Base-by-base conservation (phyloP, 2,888 invertebrate genomes). In the Drosophila eohydei region DNA sequence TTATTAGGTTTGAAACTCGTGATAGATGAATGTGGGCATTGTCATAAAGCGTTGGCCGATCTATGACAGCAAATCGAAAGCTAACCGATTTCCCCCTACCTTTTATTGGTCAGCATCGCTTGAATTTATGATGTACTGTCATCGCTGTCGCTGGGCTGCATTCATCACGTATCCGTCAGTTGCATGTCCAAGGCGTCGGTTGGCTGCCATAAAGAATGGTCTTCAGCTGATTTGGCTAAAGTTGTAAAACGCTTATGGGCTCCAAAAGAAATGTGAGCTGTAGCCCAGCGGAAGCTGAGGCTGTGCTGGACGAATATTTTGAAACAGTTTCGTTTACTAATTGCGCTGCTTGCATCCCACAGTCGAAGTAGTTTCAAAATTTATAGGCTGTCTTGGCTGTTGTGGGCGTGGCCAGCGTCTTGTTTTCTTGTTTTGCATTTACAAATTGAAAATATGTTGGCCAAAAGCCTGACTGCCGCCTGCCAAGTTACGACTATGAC, bases 401-500 rank as follows among this genome's bases (percentile, higher is more conserved):
- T 59, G 79, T 62, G 73, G 89, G 84, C 83, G 87, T 81, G 80
- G 74, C 72, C 68, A 74, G 60, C 66, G 70, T 87, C 88, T 85
- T 89, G 89, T 85, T 85, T 87, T 87, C 88, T 85, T 89, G 89
- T 85, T 85, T 87, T 89, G 89, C 84, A 84, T 89, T 84, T 89
- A 74, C 84, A 73, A 87, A 84, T 87, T 84, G 89, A 83, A 84
- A 87, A 83, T 83, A 78, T 77, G 76, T 67, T 74, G 63, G 79
- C 77, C 73, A 70, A 70, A 58, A 51, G 73, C 43, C 52, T 38
- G 54, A 52, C 32, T 14, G 55, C 58, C 16, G 82, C 52, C 61
- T 55, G 80, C 83, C 81, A 79, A 83, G 57, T 80, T 60, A 65
- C 63, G 75, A 58, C 77, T 69, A 73, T 72, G 76, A 71, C 76